Base-by-base conservation (phyloP, 2,113 vertebrate species). In the Callipepla squamata region DNA sequence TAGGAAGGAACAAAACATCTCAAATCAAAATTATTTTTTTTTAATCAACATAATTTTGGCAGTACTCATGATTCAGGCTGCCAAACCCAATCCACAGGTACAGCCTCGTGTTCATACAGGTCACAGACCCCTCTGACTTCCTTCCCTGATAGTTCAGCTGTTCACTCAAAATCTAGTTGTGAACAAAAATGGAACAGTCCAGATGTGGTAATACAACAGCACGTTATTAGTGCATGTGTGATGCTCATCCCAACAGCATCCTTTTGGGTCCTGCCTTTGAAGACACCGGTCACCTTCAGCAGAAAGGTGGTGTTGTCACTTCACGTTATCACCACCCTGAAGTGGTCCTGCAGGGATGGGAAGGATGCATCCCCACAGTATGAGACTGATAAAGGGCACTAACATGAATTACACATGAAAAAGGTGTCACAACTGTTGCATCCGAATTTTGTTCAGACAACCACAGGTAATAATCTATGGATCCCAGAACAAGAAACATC, bases 251-350 rank as follows among this genome's bases (percentile, higher is more conserved):
- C 7, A 26, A 1, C 69, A 69, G 30, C 1, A 4, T 4, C 61
- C 55, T 23, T 34, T 80, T 50, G 25, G 22, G 6, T 26, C 10
- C 42, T 36, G 14, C 0, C 0, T 7, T 11, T 38, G 23, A 55
- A 51, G 28, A 19, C 28, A 32, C 19, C 30, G 5, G 13, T 20
- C 45, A 34, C 47, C 66, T 62, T 47, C 58, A 69, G 40, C 59
- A 80, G 69, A 47, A 70, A 51, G 28, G 25, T 7, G 28, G 23
- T 11, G 10, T 0, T 13, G 45, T 44, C 65, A 16, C 32, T 26
- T 21, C 3, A 28, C 19, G 15, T 6, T 7, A 0, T 38, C 59
- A 14, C 34, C 68, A 44, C 15, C 59, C 40, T 16, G 7, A 67
- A 51, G 28, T 47, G n/a, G 20, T 69, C 44, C 53, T 61, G 48